phyloP scores from a whole-genome alignment of 2,888 invertebrate species.

The Nemotelus pantherinus region DNA sequence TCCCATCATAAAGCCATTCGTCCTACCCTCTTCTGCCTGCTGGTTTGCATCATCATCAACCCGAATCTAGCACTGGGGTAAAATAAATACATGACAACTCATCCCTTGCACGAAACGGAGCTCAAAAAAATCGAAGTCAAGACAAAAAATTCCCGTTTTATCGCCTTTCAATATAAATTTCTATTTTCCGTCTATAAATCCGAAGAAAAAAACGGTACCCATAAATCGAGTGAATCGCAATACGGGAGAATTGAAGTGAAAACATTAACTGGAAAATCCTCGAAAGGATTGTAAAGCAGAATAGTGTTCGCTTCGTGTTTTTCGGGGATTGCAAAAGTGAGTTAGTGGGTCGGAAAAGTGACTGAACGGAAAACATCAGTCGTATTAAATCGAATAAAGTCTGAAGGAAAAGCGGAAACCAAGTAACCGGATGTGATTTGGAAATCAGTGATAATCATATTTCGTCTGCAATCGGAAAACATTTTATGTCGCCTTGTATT shows the following conservation, averaged over 20 bases:
- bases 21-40: conserved; percentile 30
- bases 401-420: background rate
- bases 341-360: background rate
- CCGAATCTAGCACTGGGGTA: conserved; percentile 11
- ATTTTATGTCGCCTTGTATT: background rate
- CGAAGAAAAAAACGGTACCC: background rate
- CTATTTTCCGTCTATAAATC: conserved; percentile 39
- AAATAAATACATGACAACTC: conserved; percentile 34
- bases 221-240: too few relatives aligned
- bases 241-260: too few relatives aligned
- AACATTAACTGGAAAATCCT: too few relatives aligned
- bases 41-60: background rate
- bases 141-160: conserved; percentile 48
- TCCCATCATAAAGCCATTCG: conserved; percentile 1
- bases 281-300: too few relatives aligned
- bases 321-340: too few relatives aligned
- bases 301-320: too few relatives aligned
- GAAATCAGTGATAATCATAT: background rate
- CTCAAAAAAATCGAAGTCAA: conserved; percentile 41
- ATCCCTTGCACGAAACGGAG: conserved; percentile 25
- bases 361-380: conserved; percentile 6
- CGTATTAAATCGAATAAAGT: background rate
- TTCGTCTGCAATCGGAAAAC: background rate
- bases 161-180: conserved; percentile 47
- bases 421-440: background rate